Base-by-base conservation (phyloP, 2,888 invertebrate genomes). In the Muscina levida region DNA sequence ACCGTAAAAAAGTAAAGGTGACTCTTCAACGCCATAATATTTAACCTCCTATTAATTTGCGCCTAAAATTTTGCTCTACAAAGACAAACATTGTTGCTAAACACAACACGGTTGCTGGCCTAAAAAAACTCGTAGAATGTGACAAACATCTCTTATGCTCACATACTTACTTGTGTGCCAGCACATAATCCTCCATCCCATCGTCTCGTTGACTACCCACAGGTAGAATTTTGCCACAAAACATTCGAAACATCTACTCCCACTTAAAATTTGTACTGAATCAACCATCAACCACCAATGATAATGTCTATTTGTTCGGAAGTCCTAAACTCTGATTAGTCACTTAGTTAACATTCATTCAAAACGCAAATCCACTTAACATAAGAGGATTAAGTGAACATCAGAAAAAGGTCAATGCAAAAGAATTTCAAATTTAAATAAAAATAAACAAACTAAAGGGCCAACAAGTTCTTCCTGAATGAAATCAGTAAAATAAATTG, bases 321-420 rank as follows among this genome's bases (percentile, higher is more conserved):
- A 37, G 22, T 75, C 67, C 48, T 68, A 70, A 77, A 65, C 71
- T 74, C 68, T 77, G 83, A 83, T 85, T 86, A 86, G 86, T 85
- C 86, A 48, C 53, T 53, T 77, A 67, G 77, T 77, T 75, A 77
- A 77, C 51, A 13, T 46, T 31, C 42, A 72, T 81, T 77, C 77
- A 81, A 56, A 15, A 19, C 26, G 15, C 56, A 81, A 81, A 62
- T 73, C 67, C 72, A 72, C 71, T 72, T 77, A 74, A 74, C 59
- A 57, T 82, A 85, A 85, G 84, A 83, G 84, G 84, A 83, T 85
- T 87, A 85, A 53, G 42, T 11, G 85, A 86, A 86, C 86, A 84
- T 84, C 83, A 82, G 84, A 85, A 85, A 85, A 85, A 83, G 85
- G 85, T 79, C 82, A 67, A 83, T 75, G 51, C 8, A 77, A 79